Evolutionary conservation across 2,113 vertebrate genomes (phyloP).

Genomic region (Nipponia nippon): DNA sequence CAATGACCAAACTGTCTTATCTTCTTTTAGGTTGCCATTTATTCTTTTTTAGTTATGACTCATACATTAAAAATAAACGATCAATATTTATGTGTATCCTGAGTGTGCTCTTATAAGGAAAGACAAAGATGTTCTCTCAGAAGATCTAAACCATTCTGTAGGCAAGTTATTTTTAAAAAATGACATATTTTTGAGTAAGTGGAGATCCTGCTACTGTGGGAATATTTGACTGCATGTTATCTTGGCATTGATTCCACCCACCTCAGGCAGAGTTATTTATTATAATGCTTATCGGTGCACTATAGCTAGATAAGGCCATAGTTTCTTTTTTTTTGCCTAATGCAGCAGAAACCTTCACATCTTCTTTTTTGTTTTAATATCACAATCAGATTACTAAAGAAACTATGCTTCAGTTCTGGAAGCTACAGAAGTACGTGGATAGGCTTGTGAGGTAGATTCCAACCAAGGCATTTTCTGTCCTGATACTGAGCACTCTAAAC

Average conservation of each 20-base stretch:
- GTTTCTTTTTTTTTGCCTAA: neutral
- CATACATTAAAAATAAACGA: conserved; percentile 26
- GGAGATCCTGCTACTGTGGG: neutral
- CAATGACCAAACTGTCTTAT: neutral
- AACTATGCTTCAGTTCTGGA: neutral
- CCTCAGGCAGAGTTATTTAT: neutral
- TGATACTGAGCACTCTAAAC: neutral
- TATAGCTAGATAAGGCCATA: neutral
- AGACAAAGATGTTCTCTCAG: neutral
- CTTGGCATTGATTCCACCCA: neutral
- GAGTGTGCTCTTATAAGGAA: neutral
- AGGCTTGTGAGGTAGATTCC: neutral
- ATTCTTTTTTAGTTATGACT: conserved; percentile 21
- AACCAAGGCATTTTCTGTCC: neutral
- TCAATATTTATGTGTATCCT: conserved; percentile 45
- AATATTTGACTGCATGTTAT: neutral
- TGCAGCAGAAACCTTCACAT: neutral
- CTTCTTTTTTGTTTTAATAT: neutral
- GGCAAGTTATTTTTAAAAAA: conserved; percentile 29
- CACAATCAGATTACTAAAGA: neutral
- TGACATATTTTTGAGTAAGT: neutral
- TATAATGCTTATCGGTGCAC: neutral
- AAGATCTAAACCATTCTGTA: neutral
- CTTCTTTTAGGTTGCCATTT: neutral
- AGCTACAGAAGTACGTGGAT: neutral